Evolutionary conservation across 2,113 vertebrate genomes (phyloP).

Genomic region (Pseudonaja textilis): DNA sequence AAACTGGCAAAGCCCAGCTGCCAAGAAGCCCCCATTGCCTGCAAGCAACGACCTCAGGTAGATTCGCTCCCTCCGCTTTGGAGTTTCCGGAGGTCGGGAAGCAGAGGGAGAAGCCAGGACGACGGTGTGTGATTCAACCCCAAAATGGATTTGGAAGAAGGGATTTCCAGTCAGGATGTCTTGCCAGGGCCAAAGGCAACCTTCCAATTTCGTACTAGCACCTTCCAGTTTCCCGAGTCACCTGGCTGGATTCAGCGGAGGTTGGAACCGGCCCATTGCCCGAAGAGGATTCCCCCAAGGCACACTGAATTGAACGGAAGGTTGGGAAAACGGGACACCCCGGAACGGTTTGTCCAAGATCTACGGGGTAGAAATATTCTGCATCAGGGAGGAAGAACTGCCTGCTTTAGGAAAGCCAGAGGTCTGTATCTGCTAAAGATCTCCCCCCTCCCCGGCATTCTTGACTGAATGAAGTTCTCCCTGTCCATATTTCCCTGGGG

Average conservation of each 20-base stretch:
- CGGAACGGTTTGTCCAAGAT: background rate
- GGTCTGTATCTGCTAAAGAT: too few relatives aligned
- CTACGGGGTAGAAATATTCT: background rate
- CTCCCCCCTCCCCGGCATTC: background rate
- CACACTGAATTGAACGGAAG: background rate
- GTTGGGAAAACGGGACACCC: background rate
- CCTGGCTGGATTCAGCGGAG: background rate
- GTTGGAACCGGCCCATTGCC: background rate
- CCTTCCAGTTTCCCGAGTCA: background rate
- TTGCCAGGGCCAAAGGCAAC: constrained; percentile 13
- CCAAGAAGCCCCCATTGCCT: background rate
- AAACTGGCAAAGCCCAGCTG: background rate
- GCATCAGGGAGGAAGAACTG: background rate
- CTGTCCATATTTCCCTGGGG: background rate
- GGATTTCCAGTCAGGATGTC: background rate
- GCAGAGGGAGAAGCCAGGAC: background rate
- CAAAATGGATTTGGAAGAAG: background rate
- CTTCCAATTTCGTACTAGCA: background rate
- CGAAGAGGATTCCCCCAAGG: background rate
- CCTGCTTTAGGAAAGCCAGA: background rate
- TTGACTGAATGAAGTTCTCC: background rate
- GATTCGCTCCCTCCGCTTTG: background rate
- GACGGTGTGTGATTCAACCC: constrained; percentile 19
- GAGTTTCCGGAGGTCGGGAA: background rate
- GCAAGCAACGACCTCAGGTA: background rate